Evolutionary conservation across 2,113 vertebrate species (phyloP).

Genomic region (Plecotus auritus): DNA sequence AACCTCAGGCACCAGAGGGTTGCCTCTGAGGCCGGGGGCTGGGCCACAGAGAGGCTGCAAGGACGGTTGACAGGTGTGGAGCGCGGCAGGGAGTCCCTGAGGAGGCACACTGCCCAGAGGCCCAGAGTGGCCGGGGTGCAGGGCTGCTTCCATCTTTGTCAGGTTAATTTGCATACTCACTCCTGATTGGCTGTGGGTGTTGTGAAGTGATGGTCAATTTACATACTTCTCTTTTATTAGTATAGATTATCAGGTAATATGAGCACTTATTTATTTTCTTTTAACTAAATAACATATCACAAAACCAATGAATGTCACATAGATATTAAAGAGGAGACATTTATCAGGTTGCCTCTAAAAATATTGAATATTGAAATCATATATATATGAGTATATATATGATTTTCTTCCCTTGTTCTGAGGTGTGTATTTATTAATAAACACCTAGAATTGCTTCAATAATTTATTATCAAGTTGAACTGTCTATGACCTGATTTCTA

Average conservation of each 20-base stretch:
- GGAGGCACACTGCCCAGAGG: no score
- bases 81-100: no score
- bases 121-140: no score
- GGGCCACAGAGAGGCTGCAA: no score
- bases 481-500: not conserved
- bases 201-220: no score
- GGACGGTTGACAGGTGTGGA: no score
- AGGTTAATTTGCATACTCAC: no score
- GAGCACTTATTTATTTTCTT: not conserved
- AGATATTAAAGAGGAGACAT: not conserved
- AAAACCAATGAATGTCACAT: not conserved
- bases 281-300: not conserved
- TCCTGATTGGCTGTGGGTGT: no score
- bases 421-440: not conserved
- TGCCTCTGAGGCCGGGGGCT: no score
- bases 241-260: not conserved
- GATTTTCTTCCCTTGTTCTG: not conserved
- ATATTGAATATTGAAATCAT: not conserved
- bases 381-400: not conserved
- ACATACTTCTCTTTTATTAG: no score
- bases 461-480: not conserved
- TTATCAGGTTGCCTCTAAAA: not conserved
- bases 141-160: no score
- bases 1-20: no score
- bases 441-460: not conserved